These are phyloP conservation scores for Daphoenositta chrysoptera DNA, from an alignment of 2,113 vertebrate species.

Conservation along the genomic window DNA sequence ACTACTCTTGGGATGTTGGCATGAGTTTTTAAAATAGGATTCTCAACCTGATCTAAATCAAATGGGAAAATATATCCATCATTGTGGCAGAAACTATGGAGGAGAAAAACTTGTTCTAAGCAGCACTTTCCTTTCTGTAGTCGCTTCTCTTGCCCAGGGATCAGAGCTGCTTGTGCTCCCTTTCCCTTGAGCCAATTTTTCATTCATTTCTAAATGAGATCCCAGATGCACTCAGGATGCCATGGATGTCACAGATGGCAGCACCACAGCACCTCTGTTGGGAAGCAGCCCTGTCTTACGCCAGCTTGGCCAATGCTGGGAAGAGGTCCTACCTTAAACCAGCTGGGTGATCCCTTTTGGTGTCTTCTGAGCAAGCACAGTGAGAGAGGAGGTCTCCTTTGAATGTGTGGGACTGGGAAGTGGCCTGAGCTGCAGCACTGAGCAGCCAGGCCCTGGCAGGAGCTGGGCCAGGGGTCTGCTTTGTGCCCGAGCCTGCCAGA, in stretches of 20 bases:
- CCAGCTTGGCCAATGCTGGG: background rate
- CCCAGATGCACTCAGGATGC: background rate
- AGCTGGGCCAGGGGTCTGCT: background rate
- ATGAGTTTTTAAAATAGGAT: background rate
- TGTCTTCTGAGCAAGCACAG: background rate
- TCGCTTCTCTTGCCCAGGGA: background rate
- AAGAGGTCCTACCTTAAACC: background rate
- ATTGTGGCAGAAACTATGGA: background rate
- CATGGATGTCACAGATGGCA: background rate
- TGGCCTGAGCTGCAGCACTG: background rate
- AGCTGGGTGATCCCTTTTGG: background rate
- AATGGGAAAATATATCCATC: background rate
- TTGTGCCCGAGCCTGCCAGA: background rate
- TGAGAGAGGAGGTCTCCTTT: background rate
- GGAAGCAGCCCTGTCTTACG: background rate
- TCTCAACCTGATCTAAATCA: background rate
- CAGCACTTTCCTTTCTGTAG: background rate
- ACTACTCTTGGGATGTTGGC: background rate
- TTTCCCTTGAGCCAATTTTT: background rate
- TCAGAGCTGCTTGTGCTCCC: background rate
- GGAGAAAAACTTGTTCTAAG: background rate
- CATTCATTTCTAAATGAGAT: background rate
- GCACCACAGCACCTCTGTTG: background rate
- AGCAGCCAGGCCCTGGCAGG: background rate
- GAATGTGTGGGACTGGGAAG: background rate